Percentiles rank a stretch among this genome's conserved stretches.
These are phyloP conservation scores for Matsumurasca onukii DNA, from an alignment of 1,140 invertebrate species.

Conservation along the genomic window DNA sequence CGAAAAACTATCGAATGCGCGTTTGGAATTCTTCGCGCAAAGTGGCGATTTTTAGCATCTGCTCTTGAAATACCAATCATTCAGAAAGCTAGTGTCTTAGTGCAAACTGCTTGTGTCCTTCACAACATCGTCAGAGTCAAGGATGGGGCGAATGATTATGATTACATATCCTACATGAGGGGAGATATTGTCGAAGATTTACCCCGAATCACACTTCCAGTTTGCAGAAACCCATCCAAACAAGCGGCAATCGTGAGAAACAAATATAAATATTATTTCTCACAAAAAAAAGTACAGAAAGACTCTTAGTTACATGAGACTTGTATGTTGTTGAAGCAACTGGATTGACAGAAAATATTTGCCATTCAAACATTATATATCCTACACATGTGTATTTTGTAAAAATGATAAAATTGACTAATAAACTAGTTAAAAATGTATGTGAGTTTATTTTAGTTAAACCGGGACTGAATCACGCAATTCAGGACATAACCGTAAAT, in stretches of 20 bases:
- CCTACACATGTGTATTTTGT: neutral
- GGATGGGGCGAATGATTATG: conserved; percentile 7
- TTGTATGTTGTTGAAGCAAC: neutral
- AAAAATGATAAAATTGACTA: neutral
- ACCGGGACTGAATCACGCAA: neutral
- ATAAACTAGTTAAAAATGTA: neutral
- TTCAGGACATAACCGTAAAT: neutral
- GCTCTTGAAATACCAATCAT: conserved; percentile 13
- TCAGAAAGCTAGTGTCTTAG: neutral
- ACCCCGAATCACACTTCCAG: neutral
- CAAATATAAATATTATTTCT: conserved; percentile 10
- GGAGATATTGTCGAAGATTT: conserved; percentile 3
- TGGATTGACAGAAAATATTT: neutral
- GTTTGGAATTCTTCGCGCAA: conserved; percentile 25
- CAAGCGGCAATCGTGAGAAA: neutral
- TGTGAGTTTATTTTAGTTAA: neutral
- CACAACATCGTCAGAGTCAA: conserved; percentile 14
- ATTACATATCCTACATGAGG: conserved; percentile 4
- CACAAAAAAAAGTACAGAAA: neutral
- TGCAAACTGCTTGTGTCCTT: conserved; percentile 6
- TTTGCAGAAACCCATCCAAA: neutral
- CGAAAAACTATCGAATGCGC: conserved; percentile 33
- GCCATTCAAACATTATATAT: neutral
- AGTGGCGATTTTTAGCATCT: conserved; percentile 21
- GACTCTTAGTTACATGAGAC: neutral